A percentile compares a stretch with the other conserved stretches of the same genome.
Conservation (phyloP, 2,888 invertebrate species). For the Buathra laborator region DNA sequence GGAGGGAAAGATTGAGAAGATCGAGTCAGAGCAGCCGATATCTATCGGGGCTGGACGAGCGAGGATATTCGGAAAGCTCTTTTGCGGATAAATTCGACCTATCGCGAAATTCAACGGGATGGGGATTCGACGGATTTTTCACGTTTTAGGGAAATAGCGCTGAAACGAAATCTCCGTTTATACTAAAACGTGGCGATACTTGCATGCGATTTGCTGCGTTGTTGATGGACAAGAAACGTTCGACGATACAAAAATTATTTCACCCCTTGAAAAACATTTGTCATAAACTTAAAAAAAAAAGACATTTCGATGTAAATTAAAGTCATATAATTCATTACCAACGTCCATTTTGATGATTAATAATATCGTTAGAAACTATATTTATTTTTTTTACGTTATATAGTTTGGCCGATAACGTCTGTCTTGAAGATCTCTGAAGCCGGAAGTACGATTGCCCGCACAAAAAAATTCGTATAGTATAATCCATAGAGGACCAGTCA, state of each 20-base stretch:
- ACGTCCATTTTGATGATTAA: no score
- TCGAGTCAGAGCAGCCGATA: conserved; percentile 50
- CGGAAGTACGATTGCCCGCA: conserved; percentile 46
- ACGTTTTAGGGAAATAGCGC: conserved; percentile 43
- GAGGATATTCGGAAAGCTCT: conserved; percentile 46
- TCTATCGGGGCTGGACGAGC: conserved; percentile 52
- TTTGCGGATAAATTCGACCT: conserved; percentile 26
- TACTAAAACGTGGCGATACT: background rate
- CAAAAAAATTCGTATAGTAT: conserved; percentile 55
- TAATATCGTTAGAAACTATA: background rate
- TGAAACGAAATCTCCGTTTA: conserved; percentile 48
- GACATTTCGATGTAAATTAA: no score
- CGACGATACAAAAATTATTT: background rate
- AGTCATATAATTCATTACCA: no score
- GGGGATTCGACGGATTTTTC: conserved; percentile 31
- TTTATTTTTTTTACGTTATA: background rate
- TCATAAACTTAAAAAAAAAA: no score
- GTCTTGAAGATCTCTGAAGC: conserved; percentile 12
- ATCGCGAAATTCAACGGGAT: background rate
- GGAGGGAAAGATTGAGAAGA: conserved; percentile 30
- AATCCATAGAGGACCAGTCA: conserved; percentile 55
- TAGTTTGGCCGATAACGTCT: background rate
- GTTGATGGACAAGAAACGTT: background rate
- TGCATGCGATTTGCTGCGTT: background rate
- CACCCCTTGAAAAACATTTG: no score